These are phyloP conservation scores for Cataglyphis livida DNA, from an alignment of 2,888 invertebrate species.

Conservation along the genomic window DNA sequence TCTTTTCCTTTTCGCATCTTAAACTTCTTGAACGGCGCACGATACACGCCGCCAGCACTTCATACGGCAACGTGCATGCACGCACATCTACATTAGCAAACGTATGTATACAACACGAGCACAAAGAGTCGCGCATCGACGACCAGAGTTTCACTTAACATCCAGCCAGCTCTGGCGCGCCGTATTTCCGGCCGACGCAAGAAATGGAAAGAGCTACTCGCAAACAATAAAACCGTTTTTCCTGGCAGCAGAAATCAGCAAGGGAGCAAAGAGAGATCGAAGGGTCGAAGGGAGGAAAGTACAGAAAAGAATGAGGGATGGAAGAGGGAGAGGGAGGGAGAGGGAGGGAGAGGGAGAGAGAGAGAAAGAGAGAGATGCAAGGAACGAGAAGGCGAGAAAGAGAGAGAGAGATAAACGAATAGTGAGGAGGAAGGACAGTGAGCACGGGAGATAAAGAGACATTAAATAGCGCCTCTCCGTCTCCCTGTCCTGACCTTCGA, in stretches of 20 bases:
- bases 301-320: slow-evolving; percentile 44
- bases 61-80: slow-evolving; percentile 28
- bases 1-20: slow-evolving; percentile 27
- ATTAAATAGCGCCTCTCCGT: slow-evolving; percentile 74
- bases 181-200: slow-evolving; percentile 37
- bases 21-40: slow-evolving; percentile 38
- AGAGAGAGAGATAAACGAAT: slow-evolving; percentile 53
- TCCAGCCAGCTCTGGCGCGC: slow-evolving; percentile 61
- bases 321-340: neutral
- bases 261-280: slow-evolving; percentile 34
- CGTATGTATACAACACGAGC: slow-evolving; percentile 23
- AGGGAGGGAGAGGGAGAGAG: slow-evolving; percentile 51
- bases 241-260: slow-evolving; percentile 46
- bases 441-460: slow-evolving; percentile 70
- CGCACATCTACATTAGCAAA: slow-evolving; percentile 7
- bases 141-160: slow-evolving; percentile 62
- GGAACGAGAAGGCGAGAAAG: slow-evolving; percentile 52
- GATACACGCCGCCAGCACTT: slow-evolving; percentile 46
- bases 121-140: slow-evolving; percentile 56
- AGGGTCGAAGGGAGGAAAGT: slow-evolving; percentile 37
- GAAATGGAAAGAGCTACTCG: slow-evolving; percentile 41
- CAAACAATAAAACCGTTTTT: slow-evolving; percentile 54
- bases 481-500: slow-evolving; percentile 75
- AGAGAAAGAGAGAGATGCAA: slow-evolving; percentile 46
- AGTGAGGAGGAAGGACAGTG: slow-evolving; percentile 54